A percentile compares a stretch with the other conserved stretches of the same genome.
These are phyloP conservation scores for Drosophila meridionalis DNA, from an alignment of 2,888 invertebrate genomes.

Conservation along the genomic window DNA sequence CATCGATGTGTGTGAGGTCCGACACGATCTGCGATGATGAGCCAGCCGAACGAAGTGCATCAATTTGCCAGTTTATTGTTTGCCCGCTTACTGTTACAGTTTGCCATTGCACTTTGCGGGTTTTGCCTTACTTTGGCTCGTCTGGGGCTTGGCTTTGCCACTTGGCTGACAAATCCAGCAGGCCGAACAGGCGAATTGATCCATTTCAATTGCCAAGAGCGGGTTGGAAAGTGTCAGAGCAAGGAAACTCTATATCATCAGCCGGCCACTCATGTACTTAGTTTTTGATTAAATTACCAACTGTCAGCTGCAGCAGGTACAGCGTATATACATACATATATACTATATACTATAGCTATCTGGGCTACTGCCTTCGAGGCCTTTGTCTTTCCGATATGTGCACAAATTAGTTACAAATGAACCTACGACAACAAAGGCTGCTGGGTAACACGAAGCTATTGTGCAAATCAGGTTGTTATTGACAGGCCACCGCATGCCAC, in stretches of 20 bases:
- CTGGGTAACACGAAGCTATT: constrained; percentile 67
- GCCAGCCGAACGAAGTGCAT: constrained; percentile 59
- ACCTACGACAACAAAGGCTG: constrained; percentile 73
- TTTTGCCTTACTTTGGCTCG: constrained; percentile 41
- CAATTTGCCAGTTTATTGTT: constrained; percentile 77
- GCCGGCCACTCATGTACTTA: constrained; percentile 21
- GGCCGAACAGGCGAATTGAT: constrained; percentile 43
- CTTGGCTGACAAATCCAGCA: constrained; percentile 66
- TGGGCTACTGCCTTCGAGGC: constrained; percentile 22
- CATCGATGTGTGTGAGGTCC: constrained; percentile 70
- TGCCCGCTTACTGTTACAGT: constrained; percentile 72
- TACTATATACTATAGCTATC: not conserved
- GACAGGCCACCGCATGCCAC: constrained; percentile 60
- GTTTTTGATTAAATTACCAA: constrained; percentile 65
- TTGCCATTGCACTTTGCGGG: constrained; percentile 71
- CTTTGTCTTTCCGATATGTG: constrained; percentile 74
- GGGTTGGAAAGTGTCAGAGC: constrained; percentile 39
- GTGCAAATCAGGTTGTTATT: constrained; percentile 45
- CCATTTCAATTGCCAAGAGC: constrained; percentile 39
- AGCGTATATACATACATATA: too few relatives aligned
- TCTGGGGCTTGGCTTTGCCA: constrained; percentile 27
- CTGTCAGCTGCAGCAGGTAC: not conserved
- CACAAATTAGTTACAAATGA: constrained; percentile 80
- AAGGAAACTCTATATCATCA: constrained; percentile 62
- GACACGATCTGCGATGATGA: constrained; percentile 55